A percentile compares a stretch with the other conserved stretches of the same genome.
Conservation (phyloP, 1,140 invertebrate species). For the Anthonomus grandis region DNA sequence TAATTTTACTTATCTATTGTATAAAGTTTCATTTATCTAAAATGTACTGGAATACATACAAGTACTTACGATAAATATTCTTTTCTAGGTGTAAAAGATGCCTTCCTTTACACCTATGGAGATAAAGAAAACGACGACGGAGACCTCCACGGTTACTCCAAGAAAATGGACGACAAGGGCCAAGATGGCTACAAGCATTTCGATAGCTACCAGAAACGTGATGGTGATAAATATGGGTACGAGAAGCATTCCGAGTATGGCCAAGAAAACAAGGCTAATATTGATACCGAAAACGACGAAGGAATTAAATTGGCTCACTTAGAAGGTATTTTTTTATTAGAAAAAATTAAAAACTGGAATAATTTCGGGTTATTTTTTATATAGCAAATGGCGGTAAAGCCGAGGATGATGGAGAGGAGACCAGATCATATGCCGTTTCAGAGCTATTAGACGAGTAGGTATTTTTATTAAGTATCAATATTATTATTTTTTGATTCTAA, state of each 20-base stretch:
- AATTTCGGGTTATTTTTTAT: no score
- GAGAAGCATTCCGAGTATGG: slow-evolving; percentile 64
- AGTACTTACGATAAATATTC: background rate
- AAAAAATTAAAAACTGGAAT: no score
- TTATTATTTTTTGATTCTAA: no score
- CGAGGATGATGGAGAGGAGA: slow-evolving; percentile 27
- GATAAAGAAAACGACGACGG: slow-evolving; percentile 46
- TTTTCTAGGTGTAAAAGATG: slow-evolving; percentile 35
- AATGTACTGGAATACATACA: background rate
- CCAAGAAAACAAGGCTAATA: slow-evolving; percentile 46
- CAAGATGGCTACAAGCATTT: slow-evolving; percentile 68
- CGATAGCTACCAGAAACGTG: slow-evolving; percentile 68
- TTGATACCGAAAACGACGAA: slow-evolving; percentile 30
- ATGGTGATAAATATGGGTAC: slow-evolving; percentile 66
- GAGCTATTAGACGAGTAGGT: slow-evolving; percentile 38
- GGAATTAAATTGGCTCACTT: slow-evolving; percentile 17
- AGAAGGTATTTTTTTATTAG: slow-evolving; percentile 23
- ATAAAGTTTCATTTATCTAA: no score
- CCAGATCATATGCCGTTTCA: slow-evolving; percentile 35
- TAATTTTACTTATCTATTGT: no score
- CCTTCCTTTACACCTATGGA: slow-evolving; percentile 40
- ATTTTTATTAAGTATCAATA: slow-evolving; percentile 5
- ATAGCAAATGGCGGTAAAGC: background rate
- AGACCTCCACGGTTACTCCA: slow-evolving; percentile 63
- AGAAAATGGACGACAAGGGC: slow-evolving; percentile 60